Conservation (phyloP, 2,888 invertebrate genomes). For the Poecilus cupreus region DNA sequence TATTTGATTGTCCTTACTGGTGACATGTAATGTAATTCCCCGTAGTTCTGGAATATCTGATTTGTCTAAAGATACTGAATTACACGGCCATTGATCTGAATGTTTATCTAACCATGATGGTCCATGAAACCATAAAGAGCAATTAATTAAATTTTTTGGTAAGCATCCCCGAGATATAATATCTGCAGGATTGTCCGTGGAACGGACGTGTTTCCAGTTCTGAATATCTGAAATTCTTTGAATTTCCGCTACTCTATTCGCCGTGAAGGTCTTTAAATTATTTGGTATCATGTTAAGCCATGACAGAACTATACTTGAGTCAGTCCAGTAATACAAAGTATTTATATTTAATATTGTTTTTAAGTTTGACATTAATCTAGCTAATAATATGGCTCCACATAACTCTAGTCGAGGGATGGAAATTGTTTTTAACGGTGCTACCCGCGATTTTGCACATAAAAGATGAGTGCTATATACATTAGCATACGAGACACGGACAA, state of each 20-base stretch:
- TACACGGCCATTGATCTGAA: background rate
- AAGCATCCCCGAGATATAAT: no score
- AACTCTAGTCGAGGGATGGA: background rate
- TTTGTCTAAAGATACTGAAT: no score
- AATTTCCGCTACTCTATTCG: slow-evolving; percentile 13
- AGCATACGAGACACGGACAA: background rate
- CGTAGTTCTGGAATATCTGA: background rate
- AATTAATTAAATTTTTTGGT: no score
- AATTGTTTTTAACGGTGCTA: slow-evolving; percentile 13
- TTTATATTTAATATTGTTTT: background rate
- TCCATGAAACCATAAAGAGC: no score
- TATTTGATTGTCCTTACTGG: no score
- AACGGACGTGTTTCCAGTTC: no score
- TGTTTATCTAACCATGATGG: background rate
- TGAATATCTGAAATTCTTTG: background rate
- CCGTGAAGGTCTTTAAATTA: slow-evolving; percentile 15
- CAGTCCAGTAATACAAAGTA: background rate
- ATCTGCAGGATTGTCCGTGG: no score
- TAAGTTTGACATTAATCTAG: background rate
- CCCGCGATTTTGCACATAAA: background rate
- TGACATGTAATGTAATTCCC: no score
- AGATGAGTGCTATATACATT: background rate
- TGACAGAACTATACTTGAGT: slow-evolving; percentile 10
- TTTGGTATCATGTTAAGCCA: slow-evolving; percentile 9
- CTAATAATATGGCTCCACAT: background rate